phyloP scores from a whole-genome alignment of 1,140 invertebrate species.

The Oedothorax gibbosus region DNA sequence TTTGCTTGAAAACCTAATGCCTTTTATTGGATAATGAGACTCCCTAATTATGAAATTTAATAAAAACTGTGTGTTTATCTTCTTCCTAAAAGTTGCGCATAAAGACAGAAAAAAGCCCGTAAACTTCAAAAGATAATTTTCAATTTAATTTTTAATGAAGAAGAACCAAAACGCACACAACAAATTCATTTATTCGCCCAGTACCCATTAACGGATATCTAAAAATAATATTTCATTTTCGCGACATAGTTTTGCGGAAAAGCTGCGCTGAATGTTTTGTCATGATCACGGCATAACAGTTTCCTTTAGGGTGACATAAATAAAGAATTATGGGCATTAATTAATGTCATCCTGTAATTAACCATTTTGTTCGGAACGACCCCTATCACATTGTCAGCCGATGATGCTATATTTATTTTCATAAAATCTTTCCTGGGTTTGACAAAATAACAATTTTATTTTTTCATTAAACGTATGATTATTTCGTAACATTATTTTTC shows the following conservation, averaged over 20 bases:
- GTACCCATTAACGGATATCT: constrained; percentile 7
- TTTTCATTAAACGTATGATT: too few species aligned
- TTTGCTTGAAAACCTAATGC: too few species aligned
- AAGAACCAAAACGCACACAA: neutral
- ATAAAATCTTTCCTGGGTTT: too few species aligned
- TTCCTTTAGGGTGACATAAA: constrained; percentile 19
- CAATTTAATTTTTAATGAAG: constrained; percentile 33
- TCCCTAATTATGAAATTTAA: too few species aligned
- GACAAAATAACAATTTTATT: too few species aligned
- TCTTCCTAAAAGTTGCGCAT: neutral
- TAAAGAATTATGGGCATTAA: constrained; percentile 22
- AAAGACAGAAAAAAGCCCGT: neutral
- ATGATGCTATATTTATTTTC: too few species aligned
- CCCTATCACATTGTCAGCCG: too few species aligned
- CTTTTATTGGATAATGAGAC: too few species aligned
- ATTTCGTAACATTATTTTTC: too few species aligned
- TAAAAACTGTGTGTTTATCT: neutral
- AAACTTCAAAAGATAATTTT: constrained; percentile 8
- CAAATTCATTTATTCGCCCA: neutral
- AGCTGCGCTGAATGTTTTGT: neutral
- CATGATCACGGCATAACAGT: constrained; percentile 5
- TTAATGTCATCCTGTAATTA: constrained; percentile 30
- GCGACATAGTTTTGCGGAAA: constrained; percentile 9
- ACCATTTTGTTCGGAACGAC: neutral
- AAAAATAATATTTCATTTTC: constrained; percentile 34